phyloP scores from a whole-genome alignment of 2,797 vertebrate genomes.

The Pagetopsis macropterus region DNA sequence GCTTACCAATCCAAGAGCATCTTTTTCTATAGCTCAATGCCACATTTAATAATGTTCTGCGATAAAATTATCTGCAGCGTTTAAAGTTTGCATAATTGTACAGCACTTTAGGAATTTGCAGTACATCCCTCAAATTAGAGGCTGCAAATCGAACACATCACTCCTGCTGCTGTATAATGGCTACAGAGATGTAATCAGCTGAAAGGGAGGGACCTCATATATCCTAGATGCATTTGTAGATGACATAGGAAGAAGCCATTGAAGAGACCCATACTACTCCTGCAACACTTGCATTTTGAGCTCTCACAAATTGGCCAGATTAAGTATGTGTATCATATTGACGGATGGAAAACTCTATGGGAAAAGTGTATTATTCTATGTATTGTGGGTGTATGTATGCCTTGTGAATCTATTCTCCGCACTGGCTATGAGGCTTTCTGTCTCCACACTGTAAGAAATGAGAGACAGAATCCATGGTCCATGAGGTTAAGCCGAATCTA shows the following conservation, averaged over 20 bases:
- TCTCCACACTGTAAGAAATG: neutral
- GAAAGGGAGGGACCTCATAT: slow-evolving; percentile 25
- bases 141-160: slow-evolving; percentile 47
- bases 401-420: neutral
- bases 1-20: neutral
- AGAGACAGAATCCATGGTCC: neutral
- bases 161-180: slow-evolving; percentile 37
- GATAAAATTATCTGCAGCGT: slow-evolving; percentile 25
- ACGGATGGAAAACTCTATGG: neutral
- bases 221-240: slow-evolving; percentile 18
- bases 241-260: slow-evolving; percentile 17
- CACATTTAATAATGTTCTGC: slow-evolving; percentile 8
- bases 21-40: neutral
- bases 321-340: slow-evolving; percentile 3
- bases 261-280: slow-evolving; percentile 14
- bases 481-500: too few relatives aligned
- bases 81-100: slow-evolving; percentile 48
- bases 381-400: neutral
- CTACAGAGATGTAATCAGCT: slow-evolving; percentile 52
- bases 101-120: slow-evolving; percentile 41
- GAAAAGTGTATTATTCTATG: neutral
- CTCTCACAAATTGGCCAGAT: neutral
- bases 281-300: neutral
- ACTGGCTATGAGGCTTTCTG: neutral
- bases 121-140: slow-evolving; percentile 43